Base-by-base conservation (phyloP, 2,797 vertebrate species). In the Lacerta viridis region DNA sequence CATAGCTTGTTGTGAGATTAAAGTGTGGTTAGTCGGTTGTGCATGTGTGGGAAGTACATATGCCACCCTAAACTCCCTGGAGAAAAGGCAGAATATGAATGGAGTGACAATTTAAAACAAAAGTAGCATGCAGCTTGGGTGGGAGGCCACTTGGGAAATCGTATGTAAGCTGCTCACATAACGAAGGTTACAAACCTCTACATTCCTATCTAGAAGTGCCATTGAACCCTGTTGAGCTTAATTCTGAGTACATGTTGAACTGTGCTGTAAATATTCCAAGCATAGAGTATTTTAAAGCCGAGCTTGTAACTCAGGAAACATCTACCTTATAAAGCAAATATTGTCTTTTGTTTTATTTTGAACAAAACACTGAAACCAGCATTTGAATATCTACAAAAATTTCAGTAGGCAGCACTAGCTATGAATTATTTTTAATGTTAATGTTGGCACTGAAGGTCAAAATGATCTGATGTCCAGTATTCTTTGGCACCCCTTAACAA, bases 401-500 rank as follows among this genome's bases (percentile, higher is more conserved):
- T 66, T 25, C 36, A 41, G 59, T 27, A 66, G 59, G 80, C 33
- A 81, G 55, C 11, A 7, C 33, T 27, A 81, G 55, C 33, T 11
- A 20, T 39, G 80, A 81, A 81, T 81, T 25, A 66, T 66, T 81
- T 81, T 81, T 55, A 55, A 55, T 55, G 50, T 55, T 55, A 15
- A 55, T 55, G 50, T 55, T 55, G 50, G 50, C 50, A 55, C 50
- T 55, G 50, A 55, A 55, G 50, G 50, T 55, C 50, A 55, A 55
- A 55, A 13, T 55, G 50, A 55, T 15, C 3, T 55, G 50, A 15
- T 55, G 13, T 55, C 50, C 13, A 1, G 50, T 55, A 55, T 55
- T 55, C 50, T 55, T 55, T 15, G 50, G 50, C 50, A 15, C 15
- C 50, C 50, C 50, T 55, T 17, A 64, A 33, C 13, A 80, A 61